Conservation (phyloP, 1,140 invertebrate genomes). For the Hylyphantes graminicola region DNA sequence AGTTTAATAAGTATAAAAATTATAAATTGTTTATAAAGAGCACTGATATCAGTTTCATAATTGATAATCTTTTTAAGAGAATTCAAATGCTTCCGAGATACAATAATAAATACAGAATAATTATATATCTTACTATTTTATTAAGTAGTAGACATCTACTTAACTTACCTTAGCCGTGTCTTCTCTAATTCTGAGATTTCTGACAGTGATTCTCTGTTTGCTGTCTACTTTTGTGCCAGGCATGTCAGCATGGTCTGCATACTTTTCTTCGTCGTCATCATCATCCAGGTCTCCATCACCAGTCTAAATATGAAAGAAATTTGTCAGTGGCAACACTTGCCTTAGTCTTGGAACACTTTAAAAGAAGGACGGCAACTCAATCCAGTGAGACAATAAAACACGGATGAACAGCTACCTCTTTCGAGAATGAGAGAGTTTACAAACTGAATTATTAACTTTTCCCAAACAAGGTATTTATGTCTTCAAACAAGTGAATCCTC, state of each 20-base stretch:
- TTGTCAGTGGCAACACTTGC: not conserved
- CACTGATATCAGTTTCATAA: not conserved
- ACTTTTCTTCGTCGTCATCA: conserved; percentile 94
- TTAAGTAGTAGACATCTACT: not conserved
- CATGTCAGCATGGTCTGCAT: conserved; percentile 97
- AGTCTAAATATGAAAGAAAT: conserved; percentile 64
- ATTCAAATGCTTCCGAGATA: not conserved
- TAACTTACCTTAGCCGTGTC: conserved; percentile 94
- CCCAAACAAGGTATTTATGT: too few species aligned
- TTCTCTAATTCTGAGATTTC: conserved; percentile 97
- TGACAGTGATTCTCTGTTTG: conserved; percentile 97
- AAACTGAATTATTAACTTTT: too few species aligned
- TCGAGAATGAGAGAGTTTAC: too few species aligned
- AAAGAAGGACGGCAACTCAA: too few species aligned
- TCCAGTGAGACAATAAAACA: too few species aligned
- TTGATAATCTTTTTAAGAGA: not conserved
- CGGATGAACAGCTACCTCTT: too few species aligned
- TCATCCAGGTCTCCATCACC: conserved; percentile 73
- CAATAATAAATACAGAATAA: not conserved
- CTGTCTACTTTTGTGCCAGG: conserved; percentile 98
- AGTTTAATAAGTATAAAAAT: not conserved
- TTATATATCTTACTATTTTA: conserved; percentile 2
- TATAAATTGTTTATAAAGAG: not conserved
- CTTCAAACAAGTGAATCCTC: too few species aligned
- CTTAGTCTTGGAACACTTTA: too few species aligned